These are phyloP conservation scores for Protosalanx chinensis DNA, from an alignment of 2,797 vertebrate genomes.

Conservation along the genomic window DNA sequence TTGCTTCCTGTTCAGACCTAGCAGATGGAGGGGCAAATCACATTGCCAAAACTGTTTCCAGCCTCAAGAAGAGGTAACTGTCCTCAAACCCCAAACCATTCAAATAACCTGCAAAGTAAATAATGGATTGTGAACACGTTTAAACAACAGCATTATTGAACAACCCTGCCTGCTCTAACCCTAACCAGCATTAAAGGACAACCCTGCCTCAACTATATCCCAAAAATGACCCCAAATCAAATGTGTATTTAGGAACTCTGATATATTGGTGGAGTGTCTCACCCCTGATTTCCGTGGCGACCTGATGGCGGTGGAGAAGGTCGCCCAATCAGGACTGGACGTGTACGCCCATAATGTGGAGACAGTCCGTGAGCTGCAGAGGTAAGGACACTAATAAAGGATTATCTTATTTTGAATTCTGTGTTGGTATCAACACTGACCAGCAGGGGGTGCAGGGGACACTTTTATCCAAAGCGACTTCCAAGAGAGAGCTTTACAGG, in stretches of 20 bases:
- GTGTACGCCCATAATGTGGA: conserved; percentile 97
- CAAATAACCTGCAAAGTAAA: background rate
- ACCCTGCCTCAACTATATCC: too few relatives aligned
- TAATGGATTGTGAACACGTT: background rate
- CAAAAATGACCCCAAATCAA: too few relatives aligned
- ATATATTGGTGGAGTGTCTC: conserved; percentile 90
- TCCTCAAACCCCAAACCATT: background rate
- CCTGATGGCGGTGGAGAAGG: conserved; percentile 82
- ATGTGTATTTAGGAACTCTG: conserved; percentile 72
- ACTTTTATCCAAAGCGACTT: too few relatives aligned
- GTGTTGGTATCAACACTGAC: conserved; percentile 11
- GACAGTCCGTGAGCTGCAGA: conserved; percentile 91
- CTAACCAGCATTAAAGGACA: too few relatives aligned
- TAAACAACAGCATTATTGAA: too few relatives aligned
- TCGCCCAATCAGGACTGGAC: conserved; percentile 86
- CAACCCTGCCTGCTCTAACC: too few relatives aligned
- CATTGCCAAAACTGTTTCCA: conserved; percentile 86
- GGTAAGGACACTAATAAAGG: conserved; percentile 63
- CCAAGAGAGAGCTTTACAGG: too few relatives aligned
- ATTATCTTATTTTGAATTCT: too few relatives aligned
- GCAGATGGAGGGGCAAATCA: conserved; percentile 90
- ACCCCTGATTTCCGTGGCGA: conserved; percentile 95
- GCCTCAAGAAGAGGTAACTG: conserved; percentile 87
- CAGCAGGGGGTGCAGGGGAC: conserved; percentile 48
- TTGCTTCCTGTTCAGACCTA: conserved; percentile 72